These are phyloP conservation scores for Ciconia nigra DNA, from an alignment of 2,797 vertebrate genomes.

Conservation along the genomic window DNA sequence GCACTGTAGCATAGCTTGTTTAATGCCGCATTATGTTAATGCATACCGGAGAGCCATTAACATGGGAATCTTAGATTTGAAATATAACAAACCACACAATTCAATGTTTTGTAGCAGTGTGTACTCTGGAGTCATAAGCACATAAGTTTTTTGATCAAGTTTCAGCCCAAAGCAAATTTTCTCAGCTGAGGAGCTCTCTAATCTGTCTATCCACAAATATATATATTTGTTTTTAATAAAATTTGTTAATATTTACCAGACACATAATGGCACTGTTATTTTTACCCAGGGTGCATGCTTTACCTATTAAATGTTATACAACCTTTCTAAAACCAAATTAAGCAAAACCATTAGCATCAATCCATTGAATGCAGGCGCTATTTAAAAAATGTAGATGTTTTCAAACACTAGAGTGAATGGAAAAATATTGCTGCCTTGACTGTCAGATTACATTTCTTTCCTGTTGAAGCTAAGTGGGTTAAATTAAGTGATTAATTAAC, in stretches of 20 bases:
- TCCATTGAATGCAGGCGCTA: not conserved
- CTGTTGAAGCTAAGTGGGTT: slow-evolving; percentile 29
- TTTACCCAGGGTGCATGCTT: not conserved
- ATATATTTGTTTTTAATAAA: slow-evolving; percentile 31
- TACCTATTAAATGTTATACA: slow-evolving; percentile 23
- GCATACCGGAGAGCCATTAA: not conserved
- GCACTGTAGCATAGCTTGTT: slow-evolving; percentile 52
- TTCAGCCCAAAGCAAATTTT: slow-evolving; percentile 34
- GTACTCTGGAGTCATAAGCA: not conserved
- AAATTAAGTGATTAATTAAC: slow-evolving; percentile 66
- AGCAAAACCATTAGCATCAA: slow-evolving; percentile 24
- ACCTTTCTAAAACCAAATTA: slow-evolving; percentile 15
- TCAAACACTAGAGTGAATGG: slow-evolving; percentile 4
- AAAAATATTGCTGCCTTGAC: slow-evolving; percentile 36
- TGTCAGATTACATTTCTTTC: slow-evolving; percentile 50
- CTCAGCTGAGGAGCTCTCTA: not conserved
- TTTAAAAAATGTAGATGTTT: slow-evolving; percentile 36
- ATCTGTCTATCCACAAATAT: not conserved
- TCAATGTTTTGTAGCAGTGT: not conserved
- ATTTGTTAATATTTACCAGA: slow-evolving; percentile 31
- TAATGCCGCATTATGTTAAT: slow-evolving; percentile 61
- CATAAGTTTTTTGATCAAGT: not conserved
- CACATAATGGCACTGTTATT: slow-evolving; percentile 16
- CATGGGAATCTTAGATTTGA: not conserved
- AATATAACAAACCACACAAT: not conserved